A percentile compares a stretch with the other conserved stretches of the same genome.
These are phyloP conservation scores for Trichomalopsis sarcophagae DNA, from an alignment of 1,140 invertebrate species.

Conservation along the genomic window DNA sequence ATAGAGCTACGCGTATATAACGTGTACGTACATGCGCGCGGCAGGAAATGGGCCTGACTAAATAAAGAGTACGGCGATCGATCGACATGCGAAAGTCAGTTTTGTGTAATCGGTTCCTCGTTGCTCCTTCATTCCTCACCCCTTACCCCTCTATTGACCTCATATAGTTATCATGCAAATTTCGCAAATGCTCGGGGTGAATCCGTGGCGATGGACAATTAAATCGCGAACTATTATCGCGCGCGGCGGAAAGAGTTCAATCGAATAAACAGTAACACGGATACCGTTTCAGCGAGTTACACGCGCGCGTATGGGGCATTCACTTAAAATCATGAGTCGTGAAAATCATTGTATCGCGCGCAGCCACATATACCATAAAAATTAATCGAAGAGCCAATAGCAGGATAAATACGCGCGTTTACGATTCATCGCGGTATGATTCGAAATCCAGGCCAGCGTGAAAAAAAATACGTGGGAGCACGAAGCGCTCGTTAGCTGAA, in stretches of 20 bases:
- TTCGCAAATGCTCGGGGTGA: slow-evolving; percentile 29
- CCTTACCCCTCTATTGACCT: slow-evolving; percentile 39
- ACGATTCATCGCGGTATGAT: too few relatives aligned
- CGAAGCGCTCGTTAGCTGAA: too few relatives aligned
- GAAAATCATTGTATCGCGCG: too few relatives aligned
- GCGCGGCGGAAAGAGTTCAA: neutral
- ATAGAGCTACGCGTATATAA: too few relatives aligned
- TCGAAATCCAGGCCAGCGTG: too few relatives aligned
- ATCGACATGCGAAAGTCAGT: slow-evolving; percentile 48
- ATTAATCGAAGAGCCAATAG: too few relatives aligned
- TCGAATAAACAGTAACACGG: neutral
- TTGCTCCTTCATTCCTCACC: neutral
- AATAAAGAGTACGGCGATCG: slow-evolving; percentile 45
- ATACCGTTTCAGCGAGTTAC: neutral
- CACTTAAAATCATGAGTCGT: too few relatives aligned
- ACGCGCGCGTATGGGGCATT: neutral
- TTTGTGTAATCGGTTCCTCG: slow-evolving; percentile 42
- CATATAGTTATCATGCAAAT: slow-evolving; percentile 47
- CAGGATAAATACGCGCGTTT: too few relatives aligned
- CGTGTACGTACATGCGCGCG: neutral
- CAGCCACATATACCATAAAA: too few relatives aligned
- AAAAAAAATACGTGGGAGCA: too few relatives aligned
- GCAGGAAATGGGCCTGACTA: slow-evolving; percentile 44
- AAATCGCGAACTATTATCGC: neutral
- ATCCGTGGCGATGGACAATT: neutral